phyloP scores from a whole-genome alignment of 2,888 invertebrate species.

The Mesochorus sp. region DNA sequence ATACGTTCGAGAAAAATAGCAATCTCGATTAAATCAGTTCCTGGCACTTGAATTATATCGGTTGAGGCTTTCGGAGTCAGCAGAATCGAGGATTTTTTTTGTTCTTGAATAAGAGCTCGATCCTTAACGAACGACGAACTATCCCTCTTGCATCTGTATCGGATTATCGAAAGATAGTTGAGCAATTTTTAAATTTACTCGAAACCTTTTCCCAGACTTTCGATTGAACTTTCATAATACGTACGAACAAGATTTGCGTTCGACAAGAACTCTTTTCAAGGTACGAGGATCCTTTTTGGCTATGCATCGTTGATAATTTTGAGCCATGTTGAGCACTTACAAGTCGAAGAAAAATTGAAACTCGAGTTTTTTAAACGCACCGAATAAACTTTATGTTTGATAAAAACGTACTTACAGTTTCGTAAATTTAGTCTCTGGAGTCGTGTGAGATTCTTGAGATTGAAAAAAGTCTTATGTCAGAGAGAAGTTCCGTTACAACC shows the following conservation, averaged over 20 bases:
- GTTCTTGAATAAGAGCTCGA: not conserved
- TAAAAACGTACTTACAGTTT: not conserved
- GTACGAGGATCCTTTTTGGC: not conserved
- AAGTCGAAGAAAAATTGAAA: not conserved
- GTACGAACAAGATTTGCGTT: conserved; percentile 31
- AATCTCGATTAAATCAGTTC: conserved; percentile 39
- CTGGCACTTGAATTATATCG: conserved; percentile 25
- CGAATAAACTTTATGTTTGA: not conserved
- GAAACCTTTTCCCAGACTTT: too few relatives aligned
- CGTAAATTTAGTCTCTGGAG: too few relatives aligned
- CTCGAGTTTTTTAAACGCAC: not conserved
- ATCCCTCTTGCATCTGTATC: conserved; percentile 25
- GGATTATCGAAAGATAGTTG: too few relatives aligned
- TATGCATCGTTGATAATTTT: conserved; percentile 14
- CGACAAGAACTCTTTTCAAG: not conserved
- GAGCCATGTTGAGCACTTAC: not conserved
- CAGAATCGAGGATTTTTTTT: not conserved
- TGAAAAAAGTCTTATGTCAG: too few relatives aligned
- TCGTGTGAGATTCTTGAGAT: too few relatives aligned
- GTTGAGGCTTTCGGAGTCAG: conserved; percentile 33
- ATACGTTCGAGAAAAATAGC: conserved; percentile 52
- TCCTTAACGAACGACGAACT: not conserved
- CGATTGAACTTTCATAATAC: too few relatives aligned
- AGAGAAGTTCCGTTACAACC: not conserved
- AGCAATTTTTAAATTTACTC: too few relatives aligned